Percentiles rank a stretch among this genome's conserved stretches.
Conservation (phyloP, 2,888 invertebrate species). For the Stictocephala bisonia region DNA sequence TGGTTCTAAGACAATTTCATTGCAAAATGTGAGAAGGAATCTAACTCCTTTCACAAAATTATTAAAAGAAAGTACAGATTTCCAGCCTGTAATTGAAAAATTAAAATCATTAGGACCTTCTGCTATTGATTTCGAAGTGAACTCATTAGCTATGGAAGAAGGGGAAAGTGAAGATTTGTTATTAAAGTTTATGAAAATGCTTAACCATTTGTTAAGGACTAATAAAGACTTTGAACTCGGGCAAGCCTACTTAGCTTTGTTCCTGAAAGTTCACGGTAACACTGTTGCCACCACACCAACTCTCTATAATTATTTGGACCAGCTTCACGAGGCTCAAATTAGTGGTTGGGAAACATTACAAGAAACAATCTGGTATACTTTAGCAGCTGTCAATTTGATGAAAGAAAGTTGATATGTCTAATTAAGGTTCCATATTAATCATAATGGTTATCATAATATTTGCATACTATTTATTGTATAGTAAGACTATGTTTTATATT, state of each 20-base stretch:
- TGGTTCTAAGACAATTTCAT: conserved; percentile 62
- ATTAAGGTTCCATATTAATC: too few relatives aligned
- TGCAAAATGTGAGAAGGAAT: conserved; percentile 66
- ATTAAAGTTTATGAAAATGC: conserved; percentile 80
- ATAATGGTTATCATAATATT: too few relatives aligned
- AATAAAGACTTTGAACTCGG: conserved; percentile 89
- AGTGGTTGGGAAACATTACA: conserved; percentile 76
- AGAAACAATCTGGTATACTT: conserved; percentile 75
- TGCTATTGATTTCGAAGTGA: conserved; percentile 88
- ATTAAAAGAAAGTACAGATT: conserved; percentile 69
- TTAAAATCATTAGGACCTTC: conserved; percentile 83
- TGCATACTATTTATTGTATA: too few relatives aligned
- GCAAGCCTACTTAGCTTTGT: conserved; percentile 89
- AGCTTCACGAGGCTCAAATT: conserved; percentile 71
- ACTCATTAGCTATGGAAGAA: conserved; percentile 78
- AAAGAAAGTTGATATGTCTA: conserved; percentile 7
- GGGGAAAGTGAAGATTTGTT: conserved; percentile 79
- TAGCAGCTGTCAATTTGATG: conserved; percentile 15
- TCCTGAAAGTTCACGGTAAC: conserved; percentile 83
- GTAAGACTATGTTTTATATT: too few relatives aligned
- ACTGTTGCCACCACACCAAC: conserved; percentile 69
- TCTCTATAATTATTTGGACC: conserved; percentile 69
- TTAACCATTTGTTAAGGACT: conserved; percentile 76
- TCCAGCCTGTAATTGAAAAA: conserved; percentile 70
- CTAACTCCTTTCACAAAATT: conserved; percentile 77